A percentile compares a stretch with the other conserved stretches of the same genome.
Conservation (phyloP, 2,113 vertebrate species). For the Rhinoderma darwinii region DNA sequence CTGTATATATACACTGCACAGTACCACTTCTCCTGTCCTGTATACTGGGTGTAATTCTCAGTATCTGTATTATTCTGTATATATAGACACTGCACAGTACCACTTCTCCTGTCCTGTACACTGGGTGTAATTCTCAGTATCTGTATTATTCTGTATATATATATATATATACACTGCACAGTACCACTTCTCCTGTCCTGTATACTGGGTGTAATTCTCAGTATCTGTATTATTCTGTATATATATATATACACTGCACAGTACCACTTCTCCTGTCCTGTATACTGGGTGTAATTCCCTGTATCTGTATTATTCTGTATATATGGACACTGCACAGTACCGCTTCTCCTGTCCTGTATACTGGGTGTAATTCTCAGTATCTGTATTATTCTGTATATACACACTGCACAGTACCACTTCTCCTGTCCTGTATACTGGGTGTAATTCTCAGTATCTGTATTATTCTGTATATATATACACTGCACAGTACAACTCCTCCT, state of each 20-base stretch:
- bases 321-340: not conserved
- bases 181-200: not conserved
- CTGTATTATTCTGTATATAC: not conserved
- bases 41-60: no score
- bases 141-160: not conserved
- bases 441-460: no score
- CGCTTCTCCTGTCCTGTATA: not conserved
- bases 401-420: not conserved
- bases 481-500: no score
- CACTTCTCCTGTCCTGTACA: not conserved
- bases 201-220: not conserved
- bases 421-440: not conserved
- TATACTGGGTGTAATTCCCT: not conserved
- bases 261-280: not conserved
- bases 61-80: no score
- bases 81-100: not conserved
- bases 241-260: not conserved
- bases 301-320: not conserved
- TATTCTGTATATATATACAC: not conserved
- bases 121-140: not conserved
- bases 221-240: not conserved
- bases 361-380: no score
- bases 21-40: not conserved
- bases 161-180: not conserved
- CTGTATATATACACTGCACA: not conserved